Evolutionary conservation across 2,113 vertebrate species (phyloP).

Genomic region (Coptodon rendalli): DNA sequence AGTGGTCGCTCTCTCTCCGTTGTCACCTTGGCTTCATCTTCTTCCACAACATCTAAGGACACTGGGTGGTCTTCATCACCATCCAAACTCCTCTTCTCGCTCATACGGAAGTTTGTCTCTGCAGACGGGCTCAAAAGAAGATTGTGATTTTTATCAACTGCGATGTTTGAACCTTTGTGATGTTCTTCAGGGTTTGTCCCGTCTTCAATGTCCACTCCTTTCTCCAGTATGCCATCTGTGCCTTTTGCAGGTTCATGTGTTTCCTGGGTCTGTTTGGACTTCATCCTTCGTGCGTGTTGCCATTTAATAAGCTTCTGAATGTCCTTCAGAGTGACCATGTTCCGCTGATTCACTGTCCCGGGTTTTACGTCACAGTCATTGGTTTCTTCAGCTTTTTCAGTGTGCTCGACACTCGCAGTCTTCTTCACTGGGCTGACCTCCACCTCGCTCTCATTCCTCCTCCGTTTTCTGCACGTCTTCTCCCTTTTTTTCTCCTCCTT

Average conservation of each 20-base stretch:
- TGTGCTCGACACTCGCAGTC: fast-evolving
- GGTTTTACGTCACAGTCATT: fast-evolving
- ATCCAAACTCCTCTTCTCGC: not conserved
- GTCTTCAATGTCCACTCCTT: not conserved
- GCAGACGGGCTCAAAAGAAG: not conserved
- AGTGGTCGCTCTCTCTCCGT: not conserved
- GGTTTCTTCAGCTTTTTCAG: not conserved
- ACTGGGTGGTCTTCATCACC: too few species aligned
- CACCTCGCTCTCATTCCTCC: not conserved
- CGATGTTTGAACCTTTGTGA: fast-evolving
- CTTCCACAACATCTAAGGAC: not conserved
- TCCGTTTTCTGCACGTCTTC: not conserved
- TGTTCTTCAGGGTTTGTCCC: not conserved
- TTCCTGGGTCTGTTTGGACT: not conserved
- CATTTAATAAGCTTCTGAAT: slow-evolving; percentile 13
- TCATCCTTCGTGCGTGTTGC: not conserved
- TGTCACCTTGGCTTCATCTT: not conserved
- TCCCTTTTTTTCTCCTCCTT: not conserved
- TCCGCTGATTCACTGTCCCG: not conserved
- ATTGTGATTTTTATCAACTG: not conserved
- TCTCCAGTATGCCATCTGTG: not conserved
- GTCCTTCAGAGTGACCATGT: not conserved
- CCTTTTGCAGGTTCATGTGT: not conserved
- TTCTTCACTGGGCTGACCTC: not conserved
- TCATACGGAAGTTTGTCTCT: not conserved